phyloP scores from a whole-genome alignment of 2,888 invertebrate genomes.

The Tenthredo scrophulariae region DNA sequence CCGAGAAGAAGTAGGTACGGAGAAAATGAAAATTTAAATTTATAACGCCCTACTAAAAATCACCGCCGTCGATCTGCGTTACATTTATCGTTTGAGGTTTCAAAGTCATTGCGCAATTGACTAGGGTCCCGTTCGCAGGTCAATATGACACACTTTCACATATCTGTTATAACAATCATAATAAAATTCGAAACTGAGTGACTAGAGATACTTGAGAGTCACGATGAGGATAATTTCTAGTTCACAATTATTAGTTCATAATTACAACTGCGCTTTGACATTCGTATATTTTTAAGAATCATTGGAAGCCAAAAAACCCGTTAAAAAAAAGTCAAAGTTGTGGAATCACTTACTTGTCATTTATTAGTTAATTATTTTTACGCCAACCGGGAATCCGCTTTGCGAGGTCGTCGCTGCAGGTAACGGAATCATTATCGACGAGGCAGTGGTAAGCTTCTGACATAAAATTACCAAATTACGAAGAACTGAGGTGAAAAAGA shows the following conservation, averaged over 20 bases:
- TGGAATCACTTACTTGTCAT: neutral
- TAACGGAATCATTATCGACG: constrained; percentile 8
- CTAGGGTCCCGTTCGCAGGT: constrained; percentile 58
- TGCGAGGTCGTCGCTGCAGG: constrained; percentile 17
- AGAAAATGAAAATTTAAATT: neutral
- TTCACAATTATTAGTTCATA: neutral
- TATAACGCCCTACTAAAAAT: constrained; percentile 11
- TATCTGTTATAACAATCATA: constrained; percentile 30
- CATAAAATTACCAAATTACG: constrained; percentile 22
- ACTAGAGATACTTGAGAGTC: neutral
- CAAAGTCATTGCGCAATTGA: constrained; percentile 63
- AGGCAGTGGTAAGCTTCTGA: neutral
- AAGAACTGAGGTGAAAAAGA: neutral
- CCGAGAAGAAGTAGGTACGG: neutral
- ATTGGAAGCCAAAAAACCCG: neutral
- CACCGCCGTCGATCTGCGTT: neutral
- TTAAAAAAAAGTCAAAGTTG: neutral
- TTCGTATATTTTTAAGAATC: neutral
- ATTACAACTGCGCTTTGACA: neutral
- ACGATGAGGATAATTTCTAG: neutral
- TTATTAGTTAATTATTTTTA: neutral
- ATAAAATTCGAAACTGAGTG: neutral
- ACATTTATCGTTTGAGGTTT: constrained; percentile 42
- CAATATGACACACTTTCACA: constrained; percentile 65
- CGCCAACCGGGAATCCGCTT: constrained; percentile 27